Base-by-base conservation (phyloP, 2,888 invertebrate species). In the Acanthosoma haemorrhoidale region DNA sequence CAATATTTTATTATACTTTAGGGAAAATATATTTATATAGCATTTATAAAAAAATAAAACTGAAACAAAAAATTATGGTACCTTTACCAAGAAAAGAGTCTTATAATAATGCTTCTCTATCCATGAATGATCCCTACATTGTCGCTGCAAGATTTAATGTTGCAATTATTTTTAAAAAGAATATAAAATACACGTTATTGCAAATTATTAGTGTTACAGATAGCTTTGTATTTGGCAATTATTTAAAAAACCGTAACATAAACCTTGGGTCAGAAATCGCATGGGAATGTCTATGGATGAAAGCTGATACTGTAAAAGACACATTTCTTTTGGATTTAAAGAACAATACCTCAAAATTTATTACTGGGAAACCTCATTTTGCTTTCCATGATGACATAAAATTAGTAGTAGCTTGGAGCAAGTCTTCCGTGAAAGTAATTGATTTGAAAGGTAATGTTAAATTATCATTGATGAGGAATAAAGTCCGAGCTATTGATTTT, bases 51-150 rank as follows among this genome's bases (percentile, higher is more conserved):
- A 29, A 57, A 57, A 13, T 67, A 2, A 8, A 31, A n/a, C 41
- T 67, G 4, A 57, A 32, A 15, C 67, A 67, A 18, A 34, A 34
- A 13, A 57, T 67, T 57, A 51, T 51, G 15, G 67, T 67, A 11
- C 41, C 67, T 5, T 25, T 67, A 1, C 67, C 67, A 25, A 51
- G 32, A 34, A 36, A 67, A 16, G 67, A 67, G 36, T 13, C 31
- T 6, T 67, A 57, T 18, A 43, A 51, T 9, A 67, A 67, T 57
- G 67, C 67, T 29, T 67, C 57, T 4, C 8, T 67, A 4, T 51
- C 67, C 9, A 51, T 67, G 25, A 67, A 67, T 57, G 57, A 57
- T 32, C 67, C 67, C 5, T 67, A 67, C 34, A 67, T 67, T 51
- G 67, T 67, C 6, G 67, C 25, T 31, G 57, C 51, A n/a, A 18